Evolutionary conservation across 2,888 invertebrate species (phyloP), one percentile per base, ranked within the genome.

Genomic region (Sesia apiformis): DNA sequence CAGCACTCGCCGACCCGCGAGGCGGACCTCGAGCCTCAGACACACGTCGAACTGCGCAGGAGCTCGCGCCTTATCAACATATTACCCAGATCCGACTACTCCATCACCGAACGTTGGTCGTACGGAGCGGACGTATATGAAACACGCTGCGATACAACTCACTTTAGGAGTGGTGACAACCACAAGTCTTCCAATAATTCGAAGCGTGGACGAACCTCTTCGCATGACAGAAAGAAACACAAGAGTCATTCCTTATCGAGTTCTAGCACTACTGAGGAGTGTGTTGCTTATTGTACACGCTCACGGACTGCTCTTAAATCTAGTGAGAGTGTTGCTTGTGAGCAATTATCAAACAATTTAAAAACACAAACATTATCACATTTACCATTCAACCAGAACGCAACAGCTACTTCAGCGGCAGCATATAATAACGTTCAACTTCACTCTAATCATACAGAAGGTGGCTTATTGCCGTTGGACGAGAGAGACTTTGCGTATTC

Each of bases 71-170:
- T 91, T 79, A 86, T 86, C 61, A 83, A 75, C 70, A 75, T 84
- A 50, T 72, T 84, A 52, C 87, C 87, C 49, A 75, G 87, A 60
- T 89, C 88, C 49, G 88, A 91, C 76, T 88, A 88, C 83, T 91
- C 91, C 71, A 90, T 90, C 63, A 84, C 90, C 66, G 91, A 91
- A 78, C 91, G 90, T 74, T 91, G 91, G 87, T 89, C 90, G 52
- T 91, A 84, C 88, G 91, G 84, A 65, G 86, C 81, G 61, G 90
- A 81, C 89, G 90, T 83, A 59, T 90, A 89, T 87, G 88, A 89
- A 65, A 87, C 88, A 49, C 87, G 88, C 66, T 86, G 81, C 72
- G 85, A 84, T 58, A 76, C 82, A 41, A 65, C 73, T 56, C 74
- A 81, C 56, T 74, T 69, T 52, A 82, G 78, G 69, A 74, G 78